phyloP scores from a whole-genome alignment of 2,797 vertebrate species.

The Synanceia verrucosa region DNA sequence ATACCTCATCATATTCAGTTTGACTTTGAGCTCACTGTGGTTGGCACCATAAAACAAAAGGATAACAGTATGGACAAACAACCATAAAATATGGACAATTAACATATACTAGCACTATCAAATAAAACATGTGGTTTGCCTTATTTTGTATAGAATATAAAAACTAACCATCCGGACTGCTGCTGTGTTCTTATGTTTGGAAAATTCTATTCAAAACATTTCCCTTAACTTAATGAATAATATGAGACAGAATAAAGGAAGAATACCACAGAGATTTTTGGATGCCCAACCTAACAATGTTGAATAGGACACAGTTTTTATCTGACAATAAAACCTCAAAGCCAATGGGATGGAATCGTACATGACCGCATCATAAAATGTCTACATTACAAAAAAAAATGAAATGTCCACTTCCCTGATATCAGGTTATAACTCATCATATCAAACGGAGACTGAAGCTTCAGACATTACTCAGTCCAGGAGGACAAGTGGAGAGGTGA shows the following conservation, averaged over 20 bases:
- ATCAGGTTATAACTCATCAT: constrained; percentile 73
- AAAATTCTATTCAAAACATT: background rate
- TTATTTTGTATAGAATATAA: constrained; percentile 7
- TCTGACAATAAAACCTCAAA: constrained; percentile 39
- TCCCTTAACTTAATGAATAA: background rate
- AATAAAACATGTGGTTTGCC: constrained; percentile 5
- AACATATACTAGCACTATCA: constrained; percentile 23
- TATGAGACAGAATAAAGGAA: background rate
- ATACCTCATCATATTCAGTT: constrained; percentile 83
- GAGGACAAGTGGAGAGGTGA: constrained; percentile 72
- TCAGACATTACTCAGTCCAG: constrained; percentile 73
- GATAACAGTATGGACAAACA: constrained; percentile 79
- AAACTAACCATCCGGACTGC: background rate
- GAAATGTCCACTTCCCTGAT: constrained; percentile 63
- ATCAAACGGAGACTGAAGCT: constrained; percentile 61
- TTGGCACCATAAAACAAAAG: constrained; percentile 80
- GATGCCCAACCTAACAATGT: constrained; percentile 20
- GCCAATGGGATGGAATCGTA: constrained; percentile 50
- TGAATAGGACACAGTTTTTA: constrained; percentile 11
- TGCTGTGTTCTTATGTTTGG: background rate
- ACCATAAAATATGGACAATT: constrained; percentile 72
- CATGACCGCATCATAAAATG: constrained; percentile 57
- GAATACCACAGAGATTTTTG: background rate
- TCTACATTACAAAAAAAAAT: constrained; percentile 64
- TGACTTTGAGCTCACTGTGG: constrained; percentile 78